Evolutionary conservation across 2,113 vertebrate genomes (phyloP), one percentile per base, ranked within the genome.

Genomic region (Ascaphus truei): DNA sequence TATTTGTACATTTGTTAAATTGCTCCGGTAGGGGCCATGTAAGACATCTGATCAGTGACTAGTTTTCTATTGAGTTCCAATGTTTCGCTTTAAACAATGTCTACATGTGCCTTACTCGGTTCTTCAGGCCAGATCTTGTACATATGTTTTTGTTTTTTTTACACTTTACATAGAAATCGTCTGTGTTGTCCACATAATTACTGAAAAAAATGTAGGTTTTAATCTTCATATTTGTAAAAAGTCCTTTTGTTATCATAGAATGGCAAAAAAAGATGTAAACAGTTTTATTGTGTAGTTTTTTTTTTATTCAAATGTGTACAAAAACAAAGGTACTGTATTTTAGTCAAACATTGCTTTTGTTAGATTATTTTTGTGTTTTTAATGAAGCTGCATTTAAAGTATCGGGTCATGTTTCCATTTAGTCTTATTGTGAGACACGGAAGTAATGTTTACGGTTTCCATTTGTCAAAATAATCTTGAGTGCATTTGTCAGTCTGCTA

Each of bases 81-180:
- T 73, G 72, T 80, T 79, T 78, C 73, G 84, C 81, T 80, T 77
- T 81, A 81, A 45, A 81, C 66, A 68, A 2, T 71, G 80, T 84
- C 87, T 92, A 83, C 91, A 92, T 88, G 95, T 98, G 96, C 95
- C 95, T 99, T 99, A 98, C 88, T 86, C 83, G 87, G 89, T 87
- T 88, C 90, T 82, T 76, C 82, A 80, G 82, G 85, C 88, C 85
- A 84, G 84, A 83, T 79, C 71, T 36, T 81, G 51, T 75, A 83
- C 77, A 81, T 83, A 78, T 68, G 77, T 72, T 81, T 73, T 80
- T 80, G 71, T 74, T 83, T 65, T 65, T 67, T 22, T 61, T 41
- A 78, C 76, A 79, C 64, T n/a, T n/a, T n/a, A n/a, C 25, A 75
- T 80, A 83, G 82, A 78, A 65, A 62, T 57, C 76, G 84, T 74